A percentile compares a stretch with the other conserved stretches of the same genome.
phyloP scores from a whole-genome alignment of 2,113 vertebrate genomes.

The Tapirus terrestris region DNA sequence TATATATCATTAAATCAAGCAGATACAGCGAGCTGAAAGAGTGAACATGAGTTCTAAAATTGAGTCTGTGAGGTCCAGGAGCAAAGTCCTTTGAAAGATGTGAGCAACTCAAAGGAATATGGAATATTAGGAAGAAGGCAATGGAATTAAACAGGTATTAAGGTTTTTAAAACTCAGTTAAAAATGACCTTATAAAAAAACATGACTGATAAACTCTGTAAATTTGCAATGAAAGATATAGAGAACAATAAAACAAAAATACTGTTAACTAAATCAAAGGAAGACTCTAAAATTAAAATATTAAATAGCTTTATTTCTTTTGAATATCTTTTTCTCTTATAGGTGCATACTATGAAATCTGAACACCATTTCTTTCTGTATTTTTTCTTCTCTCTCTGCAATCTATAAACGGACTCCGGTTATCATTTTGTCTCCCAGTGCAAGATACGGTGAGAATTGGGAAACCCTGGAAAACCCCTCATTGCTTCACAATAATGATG shows the following conservation, averaged over 20 bases:
- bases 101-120: neutral
- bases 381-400: neutral
- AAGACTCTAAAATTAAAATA: neutral
- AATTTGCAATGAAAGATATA: neutral
- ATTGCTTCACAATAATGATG: neutral
- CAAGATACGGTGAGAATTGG: neutral
- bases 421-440: neutral
- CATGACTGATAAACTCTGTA: neutral
- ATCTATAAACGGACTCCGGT: neutral
- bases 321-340: neutral
- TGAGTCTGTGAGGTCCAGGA: neutral
- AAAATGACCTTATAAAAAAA: conserved; percentile 1
- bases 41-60: neutral
- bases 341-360: neutral
- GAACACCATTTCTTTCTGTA: neutral
- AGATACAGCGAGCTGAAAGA: neutral
- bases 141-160: neutral
- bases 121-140: neutral
- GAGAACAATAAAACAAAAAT: neutral
- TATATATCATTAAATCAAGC: neutral
- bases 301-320: neutral
- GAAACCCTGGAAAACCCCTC: conserved; percentile 47
- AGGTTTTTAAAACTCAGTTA: neutral
- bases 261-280: neutral
- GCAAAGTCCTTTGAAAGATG: neutral